Evolutionary conservation across 2,797 vertebrate species (phyloP), one percentile per base, ranked within the genome.

Genomic region (Cynodonichthys magdalenae): DNA sequence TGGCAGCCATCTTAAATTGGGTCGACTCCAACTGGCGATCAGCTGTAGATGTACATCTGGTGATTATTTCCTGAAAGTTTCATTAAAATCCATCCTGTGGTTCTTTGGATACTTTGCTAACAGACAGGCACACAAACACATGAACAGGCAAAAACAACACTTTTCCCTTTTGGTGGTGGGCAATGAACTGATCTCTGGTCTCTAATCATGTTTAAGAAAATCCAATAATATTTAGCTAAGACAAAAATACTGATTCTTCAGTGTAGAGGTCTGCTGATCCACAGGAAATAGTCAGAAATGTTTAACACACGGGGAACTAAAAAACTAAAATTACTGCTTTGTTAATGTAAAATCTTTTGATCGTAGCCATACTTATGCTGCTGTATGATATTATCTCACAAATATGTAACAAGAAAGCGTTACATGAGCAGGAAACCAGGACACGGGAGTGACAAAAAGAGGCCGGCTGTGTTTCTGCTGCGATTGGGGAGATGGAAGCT

Each of bases 361-460:
- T 7, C 11, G 17, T 17, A 31, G 15, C 7, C 36, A 20, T 46
- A 1, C 46, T 58, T 5, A 24, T 36, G 15, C 0, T 6, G 39
- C 7, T 60, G n/a, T 12, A 10, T 19, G 31, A 12, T 24, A 31
- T 42, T 64, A 57, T 46, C 45, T 6, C 12, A 34, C 18, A 34
- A 65, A 69, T 73, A 29, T 62, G 45, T 31, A 49, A 56, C 54
- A 48, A 28, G 48, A 62, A 67, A 74, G 53, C 41, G 19, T 36
- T 18, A 61, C 64, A 60, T 77, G 66, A 71, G 29, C 17, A 65
- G 39, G 44, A 71, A 73, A 81, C 66, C 20, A 50, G 66, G 48
- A 52, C 49, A 64, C 39, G 10, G 46, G 48, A 12, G 20, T 69
- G 61, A 65, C 68, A 62, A 28, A 74, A 61, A 58, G 24, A 39